Evolutionary conservation across 2,888 invertebrate genomes (phyloP), one percentile per base, ranked within the genome.

Genomic region (Tetheella fluctuosa): DNA sequence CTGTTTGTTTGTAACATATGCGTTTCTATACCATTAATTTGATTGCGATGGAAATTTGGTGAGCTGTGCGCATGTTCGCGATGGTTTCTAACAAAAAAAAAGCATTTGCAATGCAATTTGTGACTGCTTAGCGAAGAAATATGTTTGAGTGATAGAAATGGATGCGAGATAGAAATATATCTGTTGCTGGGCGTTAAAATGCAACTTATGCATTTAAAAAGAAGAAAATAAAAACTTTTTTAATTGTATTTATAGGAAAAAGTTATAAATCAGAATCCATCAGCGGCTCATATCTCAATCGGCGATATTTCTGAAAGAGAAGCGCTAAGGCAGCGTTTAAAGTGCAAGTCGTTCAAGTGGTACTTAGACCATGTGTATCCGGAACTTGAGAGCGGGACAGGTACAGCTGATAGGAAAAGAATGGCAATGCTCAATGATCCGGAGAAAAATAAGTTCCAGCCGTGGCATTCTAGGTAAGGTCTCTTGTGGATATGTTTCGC

Each of bases 301-400:
- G 99, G 99, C 0, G 97, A 99, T 83, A 93, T 99, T 23, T 94
- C 95, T 0, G 96, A 96, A 0, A 94, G 99, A 57, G 70, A 95
- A 12, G 91, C 94, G 30, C 86, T 99, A 8, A 94, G 98, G 0
- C 92, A 96, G 73, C 91, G 90, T n/a, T 89, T 98, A 0, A 90
- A 96, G 12, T 98, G 98, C 86, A 95, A 96, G 69, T 93, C 95
- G 25, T 98, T 98, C 86, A 94, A 96, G 61, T 98, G 98, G 98
- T 98, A 97, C 78, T 84, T 98, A 68, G 95, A 96, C 59, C 96
- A 95, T 65, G 94, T 98, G 3, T 98, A 98, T 85, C 97, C 98
- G 0, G 97, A 97, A 81, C 80, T 98, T 57, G 94, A 95, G 59
- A 82, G 95, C 13, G 96, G 96, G 0, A 94, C 95, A 7, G 94